Evolutionary conservation across 2,797 vertebrate genomes (phyloP).

Genomic region (Yasuhikotakia modesta): DNA sequence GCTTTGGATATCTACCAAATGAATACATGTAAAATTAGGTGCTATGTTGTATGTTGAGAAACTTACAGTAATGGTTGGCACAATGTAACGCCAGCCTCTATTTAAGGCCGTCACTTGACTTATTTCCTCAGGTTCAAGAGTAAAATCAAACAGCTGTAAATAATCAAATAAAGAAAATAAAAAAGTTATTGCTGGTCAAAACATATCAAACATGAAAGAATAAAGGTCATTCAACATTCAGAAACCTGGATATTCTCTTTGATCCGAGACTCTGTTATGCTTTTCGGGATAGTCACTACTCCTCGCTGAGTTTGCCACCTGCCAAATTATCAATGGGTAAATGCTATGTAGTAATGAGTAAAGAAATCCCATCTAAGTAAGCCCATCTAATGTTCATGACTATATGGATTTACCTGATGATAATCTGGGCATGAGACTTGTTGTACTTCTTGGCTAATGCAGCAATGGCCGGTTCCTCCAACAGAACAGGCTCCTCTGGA

Average conservation of each 20-base stretch:
- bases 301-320: constrained; percentile 96
- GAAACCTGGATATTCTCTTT: constrained; percentile 88
- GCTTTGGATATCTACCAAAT: no score
- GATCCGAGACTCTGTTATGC: constrained; percentile 88
- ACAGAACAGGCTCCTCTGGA: constrained; percentile 86
- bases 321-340: constrained; percentile 38
- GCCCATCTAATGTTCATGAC: background rate
- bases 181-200: background rate
- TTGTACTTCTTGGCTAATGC: constrained; percentile 85
- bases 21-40: no score
- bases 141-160: constrained; percentile 90
- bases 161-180: background rate
- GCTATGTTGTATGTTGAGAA: no score
- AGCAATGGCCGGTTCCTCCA: constrained; percentile 83
- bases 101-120: constrained; percentile 81
- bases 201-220: background rate
- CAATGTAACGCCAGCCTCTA: constrained; percentile 92
- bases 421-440: constrained; percentile 88
- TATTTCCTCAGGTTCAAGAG: constrained; percentile 87
- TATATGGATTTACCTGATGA: constrained; percentile 82
- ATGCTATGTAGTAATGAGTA: background rate
- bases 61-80: constrained; percentile 88
- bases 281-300: constrained; percentile 92
- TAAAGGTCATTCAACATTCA: background rate
- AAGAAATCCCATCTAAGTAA: background rate